Evolutionary conservation across 2,113 vertebrate species (phyloP), one percentile per base, ranked within the genome.

Genomic region (Grus americana): DNA sequence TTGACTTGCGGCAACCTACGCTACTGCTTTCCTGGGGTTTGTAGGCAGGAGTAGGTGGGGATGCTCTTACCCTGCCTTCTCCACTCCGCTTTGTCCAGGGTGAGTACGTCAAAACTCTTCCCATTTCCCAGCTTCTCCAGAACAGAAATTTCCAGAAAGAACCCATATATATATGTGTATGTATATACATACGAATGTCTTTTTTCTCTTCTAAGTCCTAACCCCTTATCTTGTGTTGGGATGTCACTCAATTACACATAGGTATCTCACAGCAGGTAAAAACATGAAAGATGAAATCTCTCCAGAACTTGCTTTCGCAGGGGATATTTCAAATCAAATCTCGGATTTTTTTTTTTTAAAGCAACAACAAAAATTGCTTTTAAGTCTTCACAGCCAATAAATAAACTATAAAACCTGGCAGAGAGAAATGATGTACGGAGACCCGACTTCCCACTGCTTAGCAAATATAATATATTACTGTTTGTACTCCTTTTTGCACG

Each of bases 21-120:
- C 59, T 16, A 4, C 11, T 0, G 49, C 24, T 8, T 7, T 4
- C 54, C 3, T 11, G 46, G 65, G 23, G 27, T n/a, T 11, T 24
- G 54, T 1, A 2, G 6, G 0, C 19, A 2, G 57, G 13, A 12
- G 11, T 2, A 6, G 0, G 0, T 1, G 24, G 49, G 83, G 38
- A 14, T 54, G 24, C 38, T 78, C 89, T 27, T 34, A 10, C 75
- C 70, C 87, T 7, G 57, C 66, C 68, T 59, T 30, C 79, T 40
- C 52, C 50, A 16, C 40, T 32, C 73, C 0, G 0, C 47, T 66
- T 24, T 13, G 0, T 7, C 59, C 68, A n/a, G 7, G 17, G 21
- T 0, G 11, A 65, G 29, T 2, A 26, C 1, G 4, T 10, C 44
- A 63, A 52, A 85, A 3, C 29, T 73, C 26, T 75, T 82, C 78